A percentile compares a stretch with the other conserved stretches of the same genome.
phyloP scores from a whole-genome alignment of 2,888 invertebrate species.

The Eledona agricola region DNA sequence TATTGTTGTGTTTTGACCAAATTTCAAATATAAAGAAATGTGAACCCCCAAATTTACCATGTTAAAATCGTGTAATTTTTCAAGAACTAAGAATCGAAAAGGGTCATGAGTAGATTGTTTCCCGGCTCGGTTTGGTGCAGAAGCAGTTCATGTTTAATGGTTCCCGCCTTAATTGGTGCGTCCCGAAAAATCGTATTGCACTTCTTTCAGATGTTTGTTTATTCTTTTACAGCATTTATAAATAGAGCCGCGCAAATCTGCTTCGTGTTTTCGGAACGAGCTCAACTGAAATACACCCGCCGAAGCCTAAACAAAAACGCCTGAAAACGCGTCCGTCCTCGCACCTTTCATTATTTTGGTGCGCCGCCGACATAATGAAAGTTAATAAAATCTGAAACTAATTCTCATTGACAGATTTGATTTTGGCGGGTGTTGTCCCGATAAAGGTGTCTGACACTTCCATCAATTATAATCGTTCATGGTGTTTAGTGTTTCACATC shows the following conservation, averaged over 20 bases:
- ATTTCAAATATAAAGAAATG: no score
- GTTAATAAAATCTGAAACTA: constrained; percentile 10
- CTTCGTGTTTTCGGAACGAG: constrained; percentile 11
- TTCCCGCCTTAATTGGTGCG: no score
- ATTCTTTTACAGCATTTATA: constrained; percentile 3
- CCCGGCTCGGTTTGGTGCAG: no score
- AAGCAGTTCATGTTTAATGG: no score
- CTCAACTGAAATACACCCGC: constrained; percentile 3
- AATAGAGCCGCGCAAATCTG: constrained; percentile 10
- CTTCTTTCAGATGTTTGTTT: no score
- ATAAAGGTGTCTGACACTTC: constrained; percentile 6
- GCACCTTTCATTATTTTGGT: constrained; percentile 3
- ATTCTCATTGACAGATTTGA: constrained; percentile 12
- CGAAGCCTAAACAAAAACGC: not conserved
- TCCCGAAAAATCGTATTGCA: no score
- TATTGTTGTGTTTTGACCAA: no score
- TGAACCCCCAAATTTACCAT: no score
- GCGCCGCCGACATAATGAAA: not conserved
- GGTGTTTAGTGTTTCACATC: constrained; percentile 17
- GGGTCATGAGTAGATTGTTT: no score
- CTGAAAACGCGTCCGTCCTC: constrained; percentile 12
- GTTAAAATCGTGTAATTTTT: no score
- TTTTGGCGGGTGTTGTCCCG: constrained; percentile 15
- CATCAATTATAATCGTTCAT: constrained; percentile 13
- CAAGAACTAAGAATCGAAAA: no score